Evolutionary conservation across 2,888 invertebrate species (phyloP).

Genomic region (Venusia cambrica): DNA sequence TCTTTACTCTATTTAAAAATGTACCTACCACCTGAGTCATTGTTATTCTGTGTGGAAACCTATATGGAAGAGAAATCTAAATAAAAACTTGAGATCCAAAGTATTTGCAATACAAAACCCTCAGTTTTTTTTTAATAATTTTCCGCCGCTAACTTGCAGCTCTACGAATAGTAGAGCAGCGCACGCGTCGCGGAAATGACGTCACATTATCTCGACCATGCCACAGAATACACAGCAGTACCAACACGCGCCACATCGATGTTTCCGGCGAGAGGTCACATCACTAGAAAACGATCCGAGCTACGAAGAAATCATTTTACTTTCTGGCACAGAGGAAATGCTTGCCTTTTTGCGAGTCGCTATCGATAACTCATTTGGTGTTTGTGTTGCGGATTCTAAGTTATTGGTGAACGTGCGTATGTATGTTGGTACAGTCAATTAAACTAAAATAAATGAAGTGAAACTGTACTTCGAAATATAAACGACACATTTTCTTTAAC

Average conservation of each 20-base stretch:
- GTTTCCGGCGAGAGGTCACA: constrained; percentile 45
- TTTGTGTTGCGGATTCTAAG: background rate
- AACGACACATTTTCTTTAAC: no score
- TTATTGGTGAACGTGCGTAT: no score
- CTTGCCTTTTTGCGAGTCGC: constrained; percentile 6
- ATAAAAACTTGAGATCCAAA: no score
- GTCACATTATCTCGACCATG: constrained; percentile 56
- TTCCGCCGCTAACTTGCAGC: constrained; percentile 4
- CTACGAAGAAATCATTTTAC: constrained; percentile 23
- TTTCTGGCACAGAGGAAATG: constrained; percentile 21
- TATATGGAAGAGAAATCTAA: no score
- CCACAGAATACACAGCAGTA: constrained; percentile 4
- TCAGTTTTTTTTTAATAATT: background rate
- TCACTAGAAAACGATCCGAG: constrained; percentile 18
- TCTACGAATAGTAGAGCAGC: constrained; percentile 38
- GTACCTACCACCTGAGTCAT: no score
- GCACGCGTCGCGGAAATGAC: constrained; percentile 69
- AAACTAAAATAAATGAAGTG: no score
- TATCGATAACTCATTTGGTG: constrained; percentile 13
- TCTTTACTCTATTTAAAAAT: no score
- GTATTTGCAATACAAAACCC: no score
- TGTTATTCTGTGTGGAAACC: no score
- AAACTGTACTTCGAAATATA: no score
- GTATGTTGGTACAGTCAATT: no score
- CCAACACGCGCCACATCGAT: constrained; percentile 46